phyloP scores from a whole-genome alignment of 2,797 vertebrate species.

The Bovichtus variegatus region DNA sequence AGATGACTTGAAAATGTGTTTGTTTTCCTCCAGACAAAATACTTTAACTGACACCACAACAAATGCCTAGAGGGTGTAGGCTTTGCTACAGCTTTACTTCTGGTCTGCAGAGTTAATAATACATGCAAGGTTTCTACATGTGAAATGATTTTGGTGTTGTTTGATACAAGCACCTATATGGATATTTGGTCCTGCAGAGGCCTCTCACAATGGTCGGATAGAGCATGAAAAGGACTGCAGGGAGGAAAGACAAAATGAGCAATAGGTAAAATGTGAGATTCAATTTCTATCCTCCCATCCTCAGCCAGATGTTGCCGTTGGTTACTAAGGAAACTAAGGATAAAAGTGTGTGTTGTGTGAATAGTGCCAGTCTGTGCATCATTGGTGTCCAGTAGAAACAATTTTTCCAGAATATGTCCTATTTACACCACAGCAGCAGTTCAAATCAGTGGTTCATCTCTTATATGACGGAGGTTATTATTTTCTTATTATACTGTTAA shows the following conservation, averaged over 20 bases:
- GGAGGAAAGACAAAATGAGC: slow-evolving; percentile 20
- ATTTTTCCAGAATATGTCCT: slow-evolving; percentile 18
- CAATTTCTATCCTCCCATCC: slow-evolving; percentile 30
- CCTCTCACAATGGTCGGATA: background rate
- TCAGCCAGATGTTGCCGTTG: slow-evolving; percentile 47
- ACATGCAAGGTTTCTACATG: background rate
- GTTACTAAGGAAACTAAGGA: slow-evolving; percentile 60
- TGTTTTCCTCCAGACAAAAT: slow-evolving; percentile 25
- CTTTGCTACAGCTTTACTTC: background rate
- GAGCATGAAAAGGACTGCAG: slow-evolving; percentile 1
- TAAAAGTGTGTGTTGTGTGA: slow-evolving; percentile 24
- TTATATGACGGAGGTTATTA: slow-evolving; percentile 30
- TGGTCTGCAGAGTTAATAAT: background rate
- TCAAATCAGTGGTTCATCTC: background rate
- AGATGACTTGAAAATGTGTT: slow-evolving; percentile 25
- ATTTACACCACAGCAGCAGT: slow-evolving; percentile 12
- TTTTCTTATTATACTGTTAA: slow-evolving; percentile 33
- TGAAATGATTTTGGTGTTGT: slow-evolving; percentile 16
- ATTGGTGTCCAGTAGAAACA: slow-evolving; percentile 27
- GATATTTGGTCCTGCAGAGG: slow-evolving; percentile 16
- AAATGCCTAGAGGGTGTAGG: background rate
- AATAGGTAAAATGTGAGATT: slow-evolving; percentile 19
- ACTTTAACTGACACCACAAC: background rate
- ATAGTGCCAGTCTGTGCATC: background rate
- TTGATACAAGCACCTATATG: slow-evolving; percentile 22